Conservation (phyloP, 2,113 vertebrate species). For the Synchiropus splendidus region DNA sequence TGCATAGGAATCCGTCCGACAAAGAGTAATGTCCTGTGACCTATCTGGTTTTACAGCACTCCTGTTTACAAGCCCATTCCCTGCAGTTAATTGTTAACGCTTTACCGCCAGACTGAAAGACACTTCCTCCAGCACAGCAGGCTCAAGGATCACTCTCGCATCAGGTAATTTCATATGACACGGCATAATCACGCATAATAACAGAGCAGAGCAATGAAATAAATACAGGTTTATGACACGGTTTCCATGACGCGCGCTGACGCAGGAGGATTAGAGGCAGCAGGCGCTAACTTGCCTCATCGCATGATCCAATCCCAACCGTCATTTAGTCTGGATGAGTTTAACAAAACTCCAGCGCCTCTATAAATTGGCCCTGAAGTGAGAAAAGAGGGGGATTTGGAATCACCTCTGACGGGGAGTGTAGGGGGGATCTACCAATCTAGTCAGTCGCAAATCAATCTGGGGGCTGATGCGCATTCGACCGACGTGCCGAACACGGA, state of each 20-base stretch:
- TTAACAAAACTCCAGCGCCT: conserved; percentile 43
- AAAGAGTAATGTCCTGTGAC: conserved; percentile 56
- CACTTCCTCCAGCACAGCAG: conserved; percentile 24
- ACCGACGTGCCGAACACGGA: conserved; percentile 27
- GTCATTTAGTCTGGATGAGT: conserved; percentile 38
- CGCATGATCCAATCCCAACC: conserved; percentile 24
- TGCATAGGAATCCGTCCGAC: conserved; percentile 30
- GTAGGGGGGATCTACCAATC: conserved; percentile 21
- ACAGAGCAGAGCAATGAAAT: no score
- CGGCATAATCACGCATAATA: no score
- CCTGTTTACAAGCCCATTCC: conserved; percentile 54
- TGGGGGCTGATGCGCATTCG: not conserved
- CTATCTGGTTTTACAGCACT: conserved; percentile 42
- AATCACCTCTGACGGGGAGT: conserved; percentile 26
- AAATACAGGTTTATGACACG: no score
- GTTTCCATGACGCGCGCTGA: conserved; percentile 18
- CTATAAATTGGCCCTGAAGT: conserved; percentile 34
- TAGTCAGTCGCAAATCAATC: conserved; percentile 51
- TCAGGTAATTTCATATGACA: no score
- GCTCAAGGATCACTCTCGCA: not conserved
- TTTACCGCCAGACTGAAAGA: conserved; percentile 26
- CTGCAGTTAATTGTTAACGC: conserved; percentile 57
- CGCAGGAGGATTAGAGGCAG: not conserved
- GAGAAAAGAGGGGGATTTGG: conserved; percentile 37
- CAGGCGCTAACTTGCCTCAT: conserved; percentile 7